Evolutionary conservation across 2,113 vertebrate species (phyloP).

Genomic region (Thymallus thymallus): DNA sequence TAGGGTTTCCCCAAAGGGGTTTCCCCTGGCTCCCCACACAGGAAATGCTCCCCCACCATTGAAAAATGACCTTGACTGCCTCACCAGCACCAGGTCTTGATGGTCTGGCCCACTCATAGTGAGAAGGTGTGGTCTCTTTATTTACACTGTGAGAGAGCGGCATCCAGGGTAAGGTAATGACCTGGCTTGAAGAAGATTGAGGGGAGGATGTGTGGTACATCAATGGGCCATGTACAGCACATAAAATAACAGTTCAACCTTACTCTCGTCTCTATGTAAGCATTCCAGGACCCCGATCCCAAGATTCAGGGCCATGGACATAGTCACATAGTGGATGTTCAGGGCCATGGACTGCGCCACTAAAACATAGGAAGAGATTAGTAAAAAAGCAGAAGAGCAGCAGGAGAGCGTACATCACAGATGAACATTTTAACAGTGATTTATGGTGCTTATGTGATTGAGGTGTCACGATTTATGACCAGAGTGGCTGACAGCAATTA

Average conservation of each 20-base stretch:
- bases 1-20: not conserved
- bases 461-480: constrained; percentile 69
- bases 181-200: not conserved
- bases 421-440: constrained; percentile 71
- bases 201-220: not conserved
- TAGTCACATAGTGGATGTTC: not conserved
- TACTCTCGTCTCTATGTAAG: not conserved
- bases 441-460: constrained; percentile 66
- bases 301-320: not conserved
- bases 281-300: not conserved
- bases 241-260: not conserved
- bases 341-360: not conserved
- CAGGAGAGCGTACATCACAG: constrained; percentile 52
- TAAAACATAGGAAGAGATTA: not conserved
- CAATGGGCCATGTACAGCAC: not conserved
- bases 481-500: constrained; percentile 71
- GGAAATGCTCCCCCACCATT: not conserved
- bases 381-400: constrained; percentile 36
- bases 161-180: constrained; percentile 28
- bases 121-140: too few relatives aligned
- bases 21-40: not conserved
- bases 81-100: constrained; percentile 21
- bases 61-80: constrained; percentile 8
- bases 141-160: not conserved
- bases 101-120: constrained; percentile 8